phyloP scores from a whole-genome alignment of 2,888 invertebrate species.

The Bellardia pandia region DNA sequence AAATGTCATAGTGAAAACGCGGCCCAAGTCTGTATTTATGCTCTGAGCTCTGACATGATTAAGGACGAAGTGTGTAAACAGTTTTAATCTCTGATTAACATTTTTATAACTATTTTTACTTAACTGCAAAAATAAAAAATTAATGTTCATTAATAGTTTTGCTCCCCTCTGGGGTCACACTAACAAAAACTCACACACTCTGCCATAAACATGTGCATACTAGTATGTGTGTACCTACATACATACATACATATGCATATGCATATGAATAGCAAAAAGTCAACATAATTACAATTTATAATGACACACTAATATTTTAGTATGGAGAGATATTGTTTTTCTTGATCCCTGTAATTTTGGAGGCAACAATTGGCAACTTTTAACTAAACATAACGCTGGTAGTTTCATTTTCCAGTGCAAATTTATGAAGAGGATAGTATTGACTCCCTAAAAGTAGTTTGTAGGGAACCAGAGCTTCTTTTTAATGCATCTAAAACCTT shows the following conservation, averaged over 20 bases:
- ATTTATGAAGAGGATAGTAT: too few relatives aligned
- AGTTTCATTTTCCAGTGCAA: too few relatives aligned
- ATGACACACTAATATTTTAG: constrained; percentile 26
- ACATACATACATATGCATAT: neutral
- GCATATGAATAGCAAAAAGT: constrained; percentile 32
- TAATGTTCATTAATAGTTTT: constrained; percentile 54
- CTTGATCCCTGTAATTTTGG: neutral
- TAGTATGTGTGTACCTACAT: neutral
- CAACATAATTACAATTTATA: constrained; percentile 61
- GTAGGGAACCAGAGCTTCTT: too few relatives aligned
- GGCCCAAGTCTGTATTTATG: too few relatives aligned
- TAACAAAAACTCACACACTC: neutral
- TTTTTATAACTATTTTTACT: neutral
- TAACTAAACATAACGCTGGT: too few relatives aligned
- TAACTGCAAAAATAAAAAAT: constrained; percentile 17
- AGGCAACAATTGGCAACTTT: too few relatives aligned
- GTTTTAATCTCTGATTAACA: neutral
- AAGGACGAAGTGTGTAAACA: too few relatives aligned
- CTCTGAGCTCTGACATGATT: too few relatives aligned
- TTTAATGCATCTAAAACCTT: too few relatives aligned
- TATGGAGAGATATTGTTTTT: constrained; percentile 4
- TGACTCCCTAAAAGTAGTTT: too few relatives aligned
- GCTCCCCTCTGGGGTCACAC: constrained; percentile 13
- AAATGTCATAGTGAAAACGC: too few relatives aligned
- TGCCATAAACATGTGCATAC: too few relatives aligned